A percentile compares a stretch with the other conserved stretches of the same genome.
These are phyloP conservation scores for Elephas maximus DNA, from an alignment of 2,113 vertebrate genomes.

Conservation along the genomic window DNA sequence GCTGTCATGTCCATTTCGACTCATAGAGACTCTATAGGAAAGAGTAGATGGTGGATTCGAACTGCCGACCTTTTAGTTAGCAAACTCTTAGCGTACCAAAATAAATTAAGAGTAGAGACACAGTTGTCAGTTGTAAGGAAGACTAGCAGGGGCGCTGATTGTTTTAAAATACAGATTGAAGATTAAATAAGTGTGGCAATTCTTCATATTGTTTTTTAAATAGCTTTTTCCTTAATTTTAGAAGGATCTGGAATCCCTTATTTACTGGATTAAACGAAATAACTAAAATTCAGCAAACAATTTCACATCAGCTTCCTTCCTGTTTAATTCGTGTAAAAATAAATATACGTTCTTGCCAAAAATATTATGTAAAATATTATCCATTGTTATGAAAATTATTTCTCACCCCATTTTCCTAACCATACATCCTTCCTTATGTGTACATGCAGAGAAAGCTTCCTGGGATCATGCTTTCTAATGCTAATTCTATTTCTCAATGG, in stretches of 20 bases:
- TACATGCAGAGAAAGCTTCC: background rate
- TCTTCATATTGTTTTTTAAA: background rate
- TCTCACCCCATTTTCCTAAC: background rate
- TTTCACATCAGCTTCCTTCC: constrained; percentile 2
- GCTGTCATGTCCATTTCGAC: too few relatives aligned
- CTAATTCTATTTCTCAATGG: background rate
- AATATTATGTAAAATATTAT: background rate
- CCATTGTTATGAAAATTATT: background rate
- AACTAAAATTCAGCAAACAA: constrained; percentile 14
- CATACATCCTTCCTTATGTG: background rate
- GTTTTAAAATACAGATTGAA: background rate
- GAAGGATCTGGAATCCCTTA: background rate
- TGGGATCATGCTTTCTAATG: background rate
- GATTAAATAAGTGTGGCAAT: background rate
- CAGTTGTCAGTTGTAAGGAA: fast-evolving
- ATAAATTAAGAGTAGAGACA: background rate
- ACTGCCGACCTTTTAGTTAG: too few relatives aligned
- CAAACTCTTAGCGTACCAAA: background rate
- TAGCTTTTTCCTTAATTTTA: background rate
- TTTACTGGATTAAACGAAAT: background rate
- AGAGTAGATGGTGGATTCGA: too few relatives aligned
- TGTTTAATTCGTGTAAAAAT: constrained; percentile 40
- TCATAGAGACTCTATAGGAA: too few relatives aligned
- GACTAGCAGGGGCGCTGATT: fast-evolving
- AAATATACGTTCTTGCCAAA: constrained; percentile 30